Base-by-base conservation (phyloP, 2,797 vertebrate species). In the Ispidina picta region DNA sequence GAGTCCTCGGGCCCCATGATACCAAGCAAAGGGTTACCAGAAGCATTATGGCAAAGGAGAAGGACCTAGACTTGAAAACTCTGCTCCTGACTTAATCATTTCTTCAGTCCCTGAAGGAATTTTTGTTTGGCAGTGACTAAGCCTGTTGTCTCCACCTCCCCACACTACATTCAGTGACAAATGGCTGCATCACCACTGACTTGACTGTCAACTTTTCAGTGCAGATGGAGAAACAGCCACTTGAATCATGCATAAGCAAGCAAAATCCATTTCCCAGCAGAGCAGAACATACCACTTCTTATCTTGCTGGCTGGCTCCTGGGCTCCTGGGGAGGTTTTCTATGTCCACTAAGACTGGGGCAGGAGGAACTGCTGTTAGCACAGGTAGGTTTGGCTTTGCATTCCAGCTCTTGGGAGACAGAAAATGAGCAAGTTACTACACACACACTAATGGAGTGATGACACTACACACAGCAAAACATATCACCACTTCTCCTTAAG, bases 261-360 rank as follows among this genome's bases (percentile, higher is more conserved):
- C 18, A 93, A 71, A 74, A 75, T 22, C 43, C 15, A 62, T 92
- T 93, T 83, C 58, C 94, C 85, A 90, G 73, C 21, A 91, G 85
- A 93, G 83, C 58, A 60, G 51, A 85, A 96, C 98, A 54, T 95
- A 99, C 99, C 99, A 98, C 96, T 98, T 98, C 93, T 98, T 99
- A 92, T 98, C 98, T 31, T 97, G 97, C 48, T 98, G 98, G 77
- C 96, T 96, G 79, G 94, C 96, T 85, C 98, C 98, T 8, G 98
- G 98, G 95, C 98, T 99, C 81, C 97, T 97, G 65, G 98, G 98
- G 70, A 99, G 97, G 92, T 98, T 98, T 94, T 98, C 98, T 60
- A 98, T 98, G 95, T 99, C 98, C 94, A 99, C 97, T 5, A 98
- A 97, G 85, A 97, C 95, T 44, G 98, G 97, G 19, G 96, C 97